Evolutionary conservation across 2,797 vertebrate species (phyloP).

Genomic region (Lagodon rhomboides): DNA sequence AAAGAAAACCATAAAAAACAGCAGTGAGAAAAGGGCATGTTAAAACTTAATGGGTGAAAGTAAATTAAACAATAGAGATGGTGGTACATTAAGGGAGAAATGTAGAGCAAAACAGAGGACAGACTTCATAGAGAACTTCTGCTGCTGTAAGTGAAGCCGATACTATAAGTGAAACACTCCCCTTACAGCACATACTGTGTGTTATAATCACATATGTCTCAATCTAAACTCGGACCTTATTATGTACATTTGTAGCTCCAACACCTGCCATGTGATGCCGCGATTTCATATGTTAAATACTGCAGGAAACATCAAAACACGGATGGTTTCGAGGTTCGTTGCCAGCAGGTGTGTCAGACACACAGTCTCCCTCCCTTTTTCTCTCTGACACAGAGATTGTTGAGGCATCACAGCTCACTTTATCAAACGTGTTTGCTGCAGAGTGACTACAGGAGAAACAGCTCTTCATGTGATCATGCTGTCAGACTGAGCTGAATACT

Average conservation of each 20-base stretch:
- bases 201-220: neutral
- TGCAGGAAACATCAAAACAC: neutral
- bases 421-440: neutral
- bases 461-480: neutral
- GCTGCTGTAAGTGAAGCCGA: slow-evolving; percentile 2
- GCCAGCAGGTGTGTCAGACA: slow-evolving; percentile 3
- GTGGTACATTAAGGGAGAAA: neutral
- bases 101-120: neutral
- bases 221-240: neutral
- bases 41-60: neutral
- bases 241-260: neutral
- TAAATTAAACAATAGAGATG: neutral
- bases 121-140: neutral
- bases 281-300: neutral
- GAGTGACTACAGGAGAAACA: neutral
- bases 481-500: slow-evolving; percentile 23
- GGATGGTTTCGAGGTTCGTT: neutral
- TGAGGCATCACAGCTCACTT: neutral
- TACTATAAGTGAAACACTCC: slow-evolving; percentile 1
- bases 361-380: neutral
- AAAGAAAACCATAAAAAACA: slow-evolving; percentile 15
- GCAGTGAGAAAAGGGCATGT: neutral
- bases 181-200: neutral
- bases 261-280: neutral
- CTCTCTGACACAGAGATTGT: slow-evolving; percentile 4